phyloP scores from a whole-genome alignment of 2,888 invertebrate genomes.

The Drosophila siamana region DNA sequence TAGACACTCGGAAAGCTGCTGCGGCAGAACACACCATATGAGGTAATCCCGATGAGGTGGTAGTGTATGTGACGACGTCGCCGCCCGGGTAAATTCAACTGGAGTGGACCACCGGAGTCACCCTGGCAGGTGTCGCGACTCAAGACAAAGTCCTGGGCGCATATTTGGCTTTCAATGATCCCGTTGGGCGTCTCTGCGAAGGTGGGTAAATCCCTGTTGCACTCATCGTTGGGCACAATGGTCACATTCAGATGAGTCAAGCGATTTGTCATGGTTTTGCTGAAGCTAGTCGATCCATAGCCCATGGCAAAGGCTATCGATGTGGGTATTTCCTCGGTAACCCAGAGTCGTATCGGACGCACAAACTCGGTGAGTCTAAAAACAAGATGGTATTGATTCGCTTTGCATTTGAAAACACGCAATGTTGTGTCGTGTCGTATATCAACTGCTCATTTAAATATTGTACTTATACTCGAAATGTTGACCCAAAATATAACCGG shows the following conservation, averaged over 20 bases:
- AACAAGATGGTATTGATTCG: slow-evolving; percentile 3
- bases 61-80: slow-evolving; percentile 68
- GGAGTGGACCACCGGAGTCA: slow-evolving; percentile 84
- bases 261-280: slow-evolving; percentile 78
- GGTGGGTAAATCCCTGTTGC: slow-evolving; percentile 71
- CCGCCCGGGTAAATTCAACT: slow-evolving; percentile 76
- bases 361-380: slow-evolving; percentile 80
- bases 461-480: background rate
- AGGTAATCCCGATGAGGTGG: slow-evolving; percentile 84
- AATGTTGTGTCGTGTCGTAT: background rate
- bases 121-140: slow-evolving; percentile 84
- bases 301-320: slow-evolving; percentile 87
- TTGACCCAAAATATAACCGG: slow-evolving; percentile 4
- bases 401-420: background rate
- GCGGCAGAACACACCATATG: slow-evolving; percentile 83
- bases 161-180: slow-evolving; percentile 81
- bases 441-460: background rate
- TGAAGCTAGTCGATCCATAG: slow-evolving; percentile 87
- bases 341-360: slow-evolving; percentile 88
- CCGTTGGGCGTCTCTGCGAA: slow-evolving; percentile 73
- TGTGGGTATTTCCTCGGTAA: slow-evolving; percentile 80
- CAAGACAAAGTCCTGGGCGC: slow-evolving; percentile 79
- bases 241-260: slow-evolving; percentile 82
- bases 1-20: slow-evolving; percentile 83
- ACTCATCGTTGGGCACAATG: slow-evolving; percentile 79